phyloP scores from a whole-genome alignment of 2,113 vertebrate genomes.

The Campylomormyrus numenius region DNA sequence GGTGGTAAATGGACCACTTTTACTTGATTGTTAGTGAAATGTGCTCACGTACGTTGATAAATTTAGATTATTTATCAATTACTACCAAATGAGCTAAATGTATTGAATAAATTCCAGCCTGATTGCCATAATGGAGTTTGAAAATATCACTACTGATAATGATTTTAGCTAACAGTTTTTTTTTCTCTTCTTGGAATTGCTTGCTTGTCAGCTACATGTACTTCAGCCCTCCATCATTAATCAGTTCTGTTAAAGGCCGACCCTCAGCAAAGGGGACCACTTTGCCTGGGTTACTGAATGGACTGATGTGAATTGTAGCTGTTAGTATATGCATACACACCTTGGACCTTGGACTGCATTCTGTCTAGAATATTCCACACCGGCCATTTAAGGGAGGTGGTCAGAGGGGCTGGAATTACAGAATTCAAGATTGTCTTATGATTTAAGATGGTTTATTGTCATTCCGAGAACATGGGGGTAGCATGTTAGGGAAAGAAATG shows the following conservation, averaged over 20 bases:
- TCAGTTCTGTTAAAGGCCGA: constrained; percentile 97
- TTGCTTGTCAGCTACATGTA: constrained; percentile 91
- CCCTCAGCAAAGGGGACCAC: constrained; percentile 91
- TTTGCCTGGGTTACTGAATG: constrained; percentile 72
- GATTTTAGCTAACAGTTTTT: constrained; percentile 99
- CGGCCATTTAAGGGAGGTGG: constrained; percentile 63
- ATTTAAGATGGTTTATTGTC: too few species aligned
- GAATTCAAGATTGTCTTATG: neutral
- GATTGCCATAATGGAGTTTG: constrained; percentile 99
- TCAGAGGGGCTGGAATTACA: constrained; percentile 70
- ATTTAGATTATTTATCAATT: constrained; percentile 99
- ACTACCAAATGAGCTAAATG: constrained; percentile 99
- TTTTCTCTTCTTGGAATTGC: constrained; percentile 94
- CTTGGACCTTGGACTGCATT: neutral
- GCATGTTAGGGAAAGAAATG: too few species aligned
- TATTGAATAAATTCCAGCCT: constrained; percentile 99
- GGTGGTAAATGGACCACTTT: constrained; percentile 99
- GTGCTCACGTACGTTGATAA: constrained; percentile 99
- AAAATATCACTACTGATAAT: constrained; percentile 99
- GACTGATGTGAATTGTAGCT: neutral
- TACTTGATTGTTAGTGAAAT: constrained; percentile 99
- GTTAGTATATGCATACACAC: neutral
- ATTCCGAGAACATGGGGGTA: too few species aligned
- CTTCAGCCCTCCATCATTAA: constrained; percentile 97
- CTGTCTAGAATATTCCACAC: neutral